Evolutionary conservation across 64 coral and sea anemone species (phyloP).

Genomic region (Montipora capricornis): DNA sequence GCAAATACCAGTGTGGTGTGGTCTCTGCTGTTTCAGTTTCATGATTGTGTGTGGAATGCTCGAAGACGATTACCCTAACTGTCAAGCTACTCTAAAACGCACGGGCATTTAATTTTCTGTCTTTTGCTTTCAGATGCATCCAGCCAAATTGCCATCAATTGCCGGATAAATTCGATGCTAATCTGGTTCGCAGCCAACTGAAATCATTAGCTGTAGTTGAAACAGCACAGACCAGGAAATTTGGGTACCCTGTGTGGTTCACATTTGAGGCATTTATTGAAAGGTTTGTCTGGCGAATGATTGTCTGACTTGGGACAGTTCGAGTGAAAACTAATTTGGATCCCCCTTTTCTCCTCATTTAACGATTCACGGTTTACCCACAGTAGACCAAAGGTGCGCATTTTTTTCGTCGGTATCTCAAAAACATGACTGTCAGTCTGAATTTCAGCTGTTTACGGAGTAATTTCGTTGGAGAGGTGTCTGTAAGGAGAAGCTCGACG

Average conservation of each 20-base stretch:
- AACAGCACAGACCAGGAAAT: conserved; percentile 19
- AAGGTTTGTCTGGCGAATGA: conserved; percentile 20
- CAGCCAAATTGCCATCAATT: conserved; percentile 26
- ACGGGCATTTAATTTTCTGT: neutral
- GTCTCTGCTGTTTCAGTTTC: too few relatives aligned
- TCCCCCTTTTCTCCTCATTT: neutral
- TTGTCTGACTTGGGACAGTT: too few relatives aligned
- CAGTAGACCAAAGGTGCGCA: too few relatives aligned
- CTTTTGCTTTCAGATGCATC: conserved; percentile 23
- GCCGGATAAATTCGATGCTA: conserved; percentile 30
- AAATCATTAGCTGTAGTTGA: conserved; percentile 40
- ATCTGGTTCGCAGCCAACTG: conserved; percentile 40
- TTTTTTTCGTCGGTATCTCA: too few relatives aligned
- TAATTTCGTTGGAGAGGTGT: too few relatives aligned
- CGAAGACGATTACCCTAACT: too few relatives aligned
- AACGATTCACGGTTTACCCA: neutral
- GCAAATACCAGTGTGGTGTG: too few relatives aligned
- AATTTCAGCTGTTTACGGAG: too few relatives aligned
- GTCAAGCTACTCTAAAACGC: too few relatives aligned
- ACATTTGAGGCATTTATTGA: conserved; percentile 53
- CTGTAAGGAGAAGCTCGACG: too few relatives aligned
- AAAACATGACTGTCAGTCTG: too few relatives aligned
- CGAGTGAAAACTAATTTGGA: neutral
- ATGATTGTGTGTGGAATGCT: too few relatives aligned
- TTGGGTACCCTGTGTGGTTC: conserved; percentile 57